phyloP scores from a whole-genome alignment of 1,140 invertebrate genomes.

The Propsilocerus akamusi region DNA sequence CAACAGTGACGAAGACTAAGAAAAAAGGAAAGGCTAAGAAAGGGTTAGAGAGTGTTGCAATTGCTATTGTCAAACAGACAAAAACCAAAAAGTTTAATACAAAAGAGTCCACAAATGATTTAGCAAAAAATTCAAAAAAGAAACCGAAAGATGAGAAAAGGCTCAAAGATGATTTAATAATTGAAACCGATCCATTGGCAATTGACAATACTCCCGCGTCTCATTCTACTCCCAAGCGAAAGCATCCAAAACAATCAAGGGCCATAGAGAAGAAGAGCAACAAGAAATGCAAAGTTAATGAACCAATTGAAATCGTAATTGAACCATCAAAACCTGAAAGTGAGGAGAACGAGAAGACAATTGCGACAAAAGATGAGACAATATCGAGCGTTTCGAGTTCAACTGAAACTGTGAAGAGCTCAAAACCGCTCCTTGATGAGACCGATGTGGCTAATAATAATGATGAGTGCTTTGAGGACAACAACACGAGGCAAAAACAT shows the following conservation, averaged over 20 bases:
- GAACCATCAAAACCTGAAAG: background rate
- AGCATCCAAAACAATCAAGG: background rate
- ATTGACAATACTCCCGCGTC: background rate
- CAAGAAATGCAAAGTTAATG: background rate
- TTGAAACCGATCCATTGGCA: background rate
- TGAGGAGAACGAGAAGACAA: background rate
- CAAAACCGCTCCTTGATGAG: constrained; percentile 26
- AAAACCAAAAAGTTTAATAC: background rate
- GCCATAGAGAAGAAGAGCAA: background rate
- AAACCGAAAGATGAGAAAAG: no score
- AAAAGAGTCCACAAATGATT: background rate
- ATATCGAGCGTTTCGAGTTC: no score
- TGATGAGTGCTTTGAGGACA: constrained; percentile 12
- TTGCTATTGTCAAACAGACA: background rate
- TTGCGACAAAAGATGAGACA: background rate
- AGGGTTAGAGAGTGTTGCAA: background rate
- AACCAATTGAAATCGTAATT: background rate
- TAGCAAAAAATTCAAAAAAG: background rate
- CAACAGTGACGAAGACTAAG: background rate
- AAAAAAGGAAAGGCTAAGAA: background rate
- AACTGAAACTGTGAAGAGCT: constrained; percentile 26
- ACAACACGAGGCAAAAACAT: constrained; percentile 9
- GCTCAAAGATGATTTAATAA: background rate
- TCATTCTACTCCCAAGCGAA: background rate
- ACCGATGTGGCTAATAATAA: constrained; percentile 32